Conservation (phyloP, 2,888 invertebrate genomes). For the Glomeris marginata region DNA sequence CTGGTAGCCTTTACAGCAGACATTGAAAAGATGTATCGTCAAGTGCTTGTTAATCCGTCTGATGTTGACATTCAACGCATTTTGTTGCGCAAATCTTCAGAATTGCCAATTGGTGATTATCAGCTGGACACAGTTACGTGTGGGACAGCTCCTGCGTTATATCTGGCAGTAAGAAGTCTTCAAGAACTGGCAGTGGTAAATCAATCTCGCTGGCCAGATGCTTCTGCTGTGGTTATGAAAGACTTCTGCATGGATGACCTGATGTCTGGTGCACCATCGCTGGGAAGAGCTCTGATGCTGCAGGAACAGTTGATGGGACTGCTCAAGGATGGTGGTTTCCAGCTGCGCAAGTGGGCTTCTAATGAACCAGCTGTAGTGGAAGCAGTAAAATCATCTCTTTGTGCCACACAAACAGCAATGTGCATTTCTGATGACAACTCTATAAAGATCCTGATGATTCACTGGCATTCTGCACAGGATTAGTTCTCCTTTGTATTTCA, state of each 20-base stretch:
- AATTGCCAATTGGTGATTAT: constrained; percentile 15
- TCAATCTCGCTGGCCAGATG: constrained; percentile 18
- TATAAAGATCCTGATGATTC: constrained; percentile 7
- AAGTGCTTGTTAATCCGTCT: constrained; percentile 20
- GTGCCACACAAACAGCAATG: not conserved
- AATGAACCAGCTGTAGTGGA: constrained; percentile 10
- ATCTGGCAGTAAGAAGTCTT: constrained; percentile 18
- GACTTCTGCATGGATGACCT: constrained; percentile 26
- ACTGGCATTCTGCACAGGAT: constrained; percentile 1
- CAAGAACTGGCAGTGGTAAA: constrained; percentile 16
- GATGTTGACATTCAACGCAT: constrained; percentile 26
- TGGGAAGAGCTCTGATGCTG: constrained; percentile 15
- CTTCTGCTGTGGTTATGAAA: constrained; percentile 27
- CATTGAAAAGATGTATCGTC: constrained; percentile 28
- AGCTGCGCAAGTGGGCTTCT: constrained; percentile 20
- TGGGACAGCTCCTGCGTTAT: constrained; percentile 18
- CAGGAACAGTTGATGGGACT: constrained; percentile 14
- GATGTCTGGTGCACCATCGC: constrained; percentile 17
- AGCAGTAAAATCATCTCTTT: not conserved
- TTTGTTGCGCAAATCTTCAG: constrained; percentile 18
- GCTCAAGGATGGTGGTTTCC: constrained; percentile 15
- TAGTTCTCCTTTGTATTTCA: not conserved
- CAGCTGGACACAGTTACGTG: constrained; percentile 19
- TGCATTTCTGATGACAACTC: constrained; percentile 4
- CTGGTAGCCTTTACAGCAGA: constrained; percentile 24